These are phyloP conservation scores for Raphicerus campestris DNA, from an alignment of 2,113 vertebrate genomes.

Conservation along the genomic window DNA sequence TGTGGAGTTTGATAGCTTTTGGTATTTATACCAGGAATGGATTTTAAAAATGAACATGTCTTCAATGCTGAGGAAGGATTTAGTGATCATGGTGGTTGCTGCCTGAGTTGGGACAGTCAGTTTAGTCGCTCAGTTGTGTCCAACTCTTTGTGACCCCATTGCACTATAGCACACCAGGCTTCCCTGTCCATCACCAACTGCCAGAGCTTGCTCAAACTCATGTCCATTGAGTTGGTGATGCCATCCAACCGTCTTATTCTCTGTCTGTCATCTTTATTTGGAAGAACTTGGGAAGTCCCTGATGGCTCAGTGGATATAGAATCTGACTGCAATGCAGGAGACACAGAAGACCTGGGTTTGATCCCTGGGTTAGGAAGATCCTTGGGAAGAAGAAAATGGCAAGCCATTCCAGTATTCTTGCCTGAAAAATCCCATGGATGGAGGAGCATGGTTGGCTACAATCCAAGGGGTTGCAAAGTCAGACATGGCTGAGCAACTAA, in stretches of 20 bases:
- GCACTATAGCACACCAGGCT: background rate
- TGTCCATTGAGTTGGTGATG: background rate
- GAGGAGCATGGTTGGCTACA: background rate
- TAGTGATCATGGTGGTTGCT: background rate
- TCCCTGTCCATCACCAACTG: background rate
- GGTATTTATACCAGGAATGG: background rate
- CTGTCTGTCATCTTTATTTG: background rate
- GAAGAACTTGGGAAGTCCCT: background rate
- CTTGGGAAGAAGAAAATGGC: background rate
- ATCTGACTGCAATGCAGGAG: background rate
- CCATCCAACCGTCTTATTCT: background rate
- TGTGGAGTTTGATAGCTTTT: background rate
- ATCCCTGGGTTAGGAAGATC: background rate
- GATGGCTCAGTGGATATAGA: background rate
- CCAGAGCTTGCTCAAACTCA: background rate
- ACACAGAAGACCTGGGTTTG: background rate
- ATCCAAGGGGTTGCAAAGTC: background rate
- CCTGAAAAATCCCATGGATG: background rate
- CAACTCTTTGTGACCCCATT: background rate
- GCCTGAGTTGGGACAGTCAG: background rate
- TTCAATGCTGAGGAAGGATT: background rate
- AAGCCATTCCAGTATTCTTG: background rate
- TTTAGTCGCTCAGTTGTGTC: background rate
- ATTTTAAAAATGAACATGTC: background rate
- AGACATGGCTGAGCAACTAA: background rate